Percentiles rank a stretch among this genome's conserved stretches.
Conservation (phyloP, 2,113 vertebrate species). For the Gadus chalcogrammus region DNA sequence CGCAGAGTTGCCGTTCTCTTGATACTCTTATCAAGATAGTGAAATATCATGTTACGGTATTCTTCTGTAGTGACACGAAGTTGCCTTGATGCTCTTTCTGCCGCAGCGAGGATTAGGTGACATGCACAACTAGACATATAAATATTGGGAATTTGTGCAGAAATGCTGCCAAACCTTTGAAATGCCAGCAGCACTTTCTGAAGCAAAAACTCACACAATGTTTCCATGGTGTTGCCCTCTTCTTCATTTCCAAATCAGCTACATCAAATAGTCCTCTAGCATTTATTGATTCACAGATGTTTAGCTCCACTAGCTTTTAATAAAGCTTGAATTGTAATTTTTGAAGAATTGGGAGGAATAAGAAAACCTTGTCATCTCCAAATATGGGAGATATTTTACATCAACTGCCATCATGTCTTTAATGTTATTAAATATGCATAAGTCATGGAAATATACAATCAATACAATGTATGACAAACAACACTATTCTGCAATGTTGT, state of each 20-base stretch:
- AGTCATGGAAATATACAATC: too few species aligned
- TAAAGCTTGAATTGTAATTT: too few species aligned
- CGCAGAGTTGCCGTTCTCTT: conserved; percentile 4
- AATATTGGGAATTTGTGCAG: not conserved
- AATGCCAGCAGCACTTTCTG: conserved; percentile 2
- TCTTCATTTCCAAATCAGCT: not conserved
- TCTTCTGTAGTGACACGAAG: conserved; percentile 5
- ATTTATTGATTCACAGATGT: not conserved
- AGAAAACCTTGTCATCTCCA: too few species aligned
- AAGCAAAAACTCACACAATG: conserved; percentile 2
- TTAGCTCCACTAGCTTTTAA: not conserved
- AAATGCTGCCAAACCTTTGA: not conserved
- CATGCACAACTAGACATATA: conserved; percentile 15
- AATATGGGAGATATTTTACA: too few species aligned
- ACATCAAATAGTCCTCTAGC: not conserved
- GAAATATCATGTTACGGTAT: not conserved
- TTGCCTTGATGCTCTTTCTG: conserved; percentile 10
- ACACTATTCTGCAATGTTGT: too few species aligned
- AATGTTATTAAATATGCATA: too few species aligned
- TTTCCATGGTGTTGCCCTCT: conserved; percentile 1
- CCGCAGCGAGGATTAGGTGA: conserved; percentile 7
- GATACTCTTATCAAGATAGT: conserved; percentile 19
- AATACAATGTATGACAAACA: too few species aligned
- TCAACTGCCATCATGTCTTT: too few species aligned
- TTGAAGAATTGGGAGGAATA: too few species aligned